These are phyloP conservation scores for Caenorhabditis sinica DNA, from an alignment of 2,888 invertebrate species.

Conservation along the genomic window DNA sequence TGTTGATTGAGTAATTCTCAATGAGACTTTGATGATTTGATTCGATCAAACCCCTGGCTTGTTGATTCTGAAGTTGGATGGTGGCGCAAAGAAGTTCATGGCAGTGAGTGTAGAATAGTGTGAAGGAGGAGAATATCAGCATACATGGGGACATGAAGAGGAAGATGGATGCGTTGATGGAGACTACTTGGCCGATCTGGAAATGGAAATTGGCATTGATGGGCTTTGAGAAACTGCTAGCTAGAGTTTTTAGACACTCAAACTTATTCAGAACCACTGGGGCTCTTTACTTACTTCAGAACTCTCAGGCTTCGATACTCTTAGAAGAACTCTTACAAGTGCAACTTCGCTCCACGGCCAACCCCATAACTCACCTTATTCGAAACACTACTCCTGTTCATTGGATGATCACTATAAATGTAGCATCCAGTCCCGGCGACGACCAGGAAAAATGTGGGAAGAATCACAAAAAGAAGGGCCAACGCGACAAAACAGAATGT, in stretches of 20 bases:
- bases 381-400: conserved; percentile 68
- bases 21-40: conserved; percentile 46
- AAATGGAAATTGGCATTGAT: conserved; percentile 27
- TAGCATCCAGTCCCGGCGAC: conserved; percentile 69
- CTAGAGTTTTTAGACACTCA: too few relatives aligned
- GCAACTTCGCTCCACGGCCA: too few relatives aligned
- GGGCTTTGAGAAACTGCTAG: background rate
- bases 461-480: conserved; percentile 37
- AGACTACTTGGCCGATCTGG: conserved; percentile 68
- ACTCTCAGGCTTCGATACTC: too few relatives aligned
- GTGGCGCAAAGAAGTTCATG: conserved; percentile 70
- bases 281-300: too few relatives aligned
- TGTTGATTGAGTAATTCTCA: conserved; percentile 57
- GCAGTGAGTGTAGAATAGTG: conserved; percentile 68
- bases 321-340: too few relatives aligned
- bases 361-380: conserved; percentile 57
- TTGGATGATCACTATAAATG: conserved; percentile 71
- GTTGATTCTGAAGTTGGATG: conserved; percentile 67
- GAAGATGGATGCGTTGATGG: conserved; percentile 62
- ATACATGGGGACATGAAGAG: conserved; percentile 67
- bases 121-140: conserved; percentile 58
- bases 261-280: too few relatives aligned
- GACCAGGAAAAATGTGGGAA: conserved; percentile 58
- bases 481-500: conserved; percentile 54
- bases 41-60: conserved; percentile 56